Evolutionary conservation across 2,113 vertebrate genomes (phyloP), one percentile per base, ranked within the genome.

Genomic region (Paralichthys olivaceus): DNA sequence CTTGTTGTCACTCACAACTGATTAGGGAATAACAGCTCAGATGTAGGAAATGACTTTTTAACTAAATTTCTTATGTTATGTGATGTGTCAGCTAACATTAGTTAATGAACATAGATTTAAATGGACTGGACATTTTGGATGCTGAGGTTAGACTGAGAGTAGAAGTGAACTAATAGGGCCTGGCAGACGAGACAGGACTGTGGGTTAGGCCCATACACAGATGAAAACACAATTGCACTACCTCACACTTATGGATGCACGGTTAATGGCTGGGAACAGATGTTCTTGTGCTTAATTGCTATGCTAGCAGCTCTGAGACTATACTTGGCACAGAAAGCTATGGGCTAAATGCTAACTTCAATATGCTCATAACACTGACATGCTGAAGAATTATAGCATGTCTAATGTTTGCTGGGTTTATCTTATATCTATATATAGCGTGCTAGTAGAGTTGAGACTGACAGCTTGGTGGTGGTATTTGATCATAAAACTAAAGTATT

Each of bases 131-230:
- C 78, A 73, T 70, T 81, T 69, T 69, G 32, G 47, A 79, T 61
- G 71, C 60, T 74, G 71, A 80, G 69, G 61, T 56, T 20, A 77
- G 60, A 26, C 76, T 70, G 29, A 19, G 43, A 60, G 70, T 55
- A 45, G 51, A 68, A 66, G 70, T 72, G 77, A 81, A 62, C 78
- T 83, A 80, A 87, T 83, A 12, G 63, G 40, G 64, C 74, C 65
- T 72, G 77, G 77, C 73, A 80, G 69, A 83, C 2, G 12, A 80
- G 73, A 69, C 81, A 65, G 79, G 55, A 57, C 53, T 54, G 69
- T 54, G 65, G 71, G 72, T 84, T 34, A 73, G 58, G 26, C 61
- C 61, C 43, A 53, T 68, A 25, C 77, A 64, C 32, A 74, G 69
- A 29, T 72, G 47, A 84, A 61, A 75, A 73, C 23, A 55, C 40